These are phyloP conservation scores for Candidula unifasciata DNA, from an alignment of 2,888 invertebrate species.

Conservation along the genomic window DNA sequence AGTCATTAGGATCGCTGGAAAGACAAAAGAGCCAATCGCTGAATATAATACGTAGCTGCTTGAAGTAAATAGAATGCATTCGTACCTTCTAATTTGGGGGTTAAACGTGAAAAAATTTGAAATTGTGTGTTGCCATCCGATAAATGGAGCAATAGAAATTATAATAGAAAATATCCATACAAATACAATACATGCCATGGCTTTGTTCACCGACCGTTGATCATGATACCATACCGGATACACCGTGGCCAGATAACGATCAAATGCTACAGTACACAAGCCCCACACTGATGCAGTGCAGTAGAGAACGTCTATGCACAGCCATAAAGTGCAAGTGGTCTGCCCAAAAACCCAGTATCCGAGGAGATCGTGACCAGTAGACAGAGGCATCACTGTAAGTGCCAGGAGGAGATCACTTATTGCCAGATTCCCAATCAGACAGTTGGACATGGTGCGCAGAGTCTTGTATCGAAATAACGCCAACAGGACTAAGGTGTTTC, in stretches of 20 bases:
- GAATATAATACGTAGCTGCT: conserved; percentile 77
- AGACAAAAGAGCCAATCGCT: conserved; percentile 77
- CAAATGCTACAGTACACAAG: conserved; percentile 77
- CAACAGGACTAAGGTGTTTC: conserved; percentile 75
- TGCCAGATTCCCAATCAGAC: conserved; percentile 78
- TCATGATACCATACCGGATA: conserved; percentile 78
- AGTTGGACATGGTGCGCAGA: conserved; percentile 77
- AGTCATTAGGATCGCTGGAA: conserved; percentile 76
- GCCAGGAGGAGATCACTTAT: conserved; percentile 77
- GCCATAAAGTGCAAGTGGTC: conserved; percentile 74
- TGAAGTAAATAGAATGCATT: conserved; percentile 75
- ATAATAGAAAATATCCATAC: conserved; percentile 77
- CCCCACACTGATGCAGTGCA: conserved; percentile 79
- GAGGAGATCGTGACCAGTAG: conserved; percentile 74
- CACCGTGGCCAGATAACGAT: conserved; percentile 78
- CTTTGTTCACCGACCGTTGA: conserved; percentile 72
- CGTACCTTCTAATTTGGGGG: conserved; percentile 62
- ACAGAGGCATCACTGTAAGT: conserved; percentile 76
- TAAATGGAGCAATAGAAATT: conserved; percentile 76
- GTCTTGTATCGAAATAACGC: conserved; percentile 73
- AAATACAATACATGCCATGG: conserved; percentile 74
- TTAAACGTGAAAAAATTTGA: conserved; percentile 68
- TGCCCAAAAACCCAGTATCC: conserved; percentile 77
- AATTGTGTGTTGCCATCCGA: conserved; percentile 74
- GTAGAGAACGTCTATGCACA: conserved; percentile 76